Percentiles rank a stretch among this genome's conserved stretches.
Conservation (phyloP, 2,888 invertebrate species). For the Drosophila stalkeri region DNA sequence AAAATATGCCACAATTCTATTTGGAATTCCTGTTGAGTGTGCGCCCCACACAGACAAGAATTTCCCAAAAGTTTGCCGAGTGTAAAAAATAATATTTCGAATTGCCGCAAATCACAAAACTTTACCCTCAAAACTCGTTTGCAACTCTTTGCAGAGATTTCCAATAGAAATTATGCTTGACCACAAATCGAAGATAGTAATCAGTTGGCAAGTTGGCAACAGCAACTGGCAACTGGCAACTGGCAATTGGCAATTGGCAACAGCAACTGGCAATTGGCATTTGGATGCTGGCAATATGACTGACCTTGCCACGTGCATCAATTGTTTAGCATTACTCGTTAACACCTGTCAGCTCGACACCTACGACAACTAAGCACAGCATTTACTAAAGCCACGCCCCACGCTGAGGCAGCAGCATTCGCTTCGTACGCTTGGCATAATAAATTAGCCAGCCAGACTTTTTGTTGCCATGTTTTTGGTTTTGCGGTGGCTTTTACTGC, state of each 20-base stretch:
- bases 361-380: slow-evolving; percentile 28
- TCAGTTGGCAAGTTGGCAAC: slow-evolving; percentile 7
- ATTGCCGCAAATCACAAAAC: slow-evolving; percentile 34
- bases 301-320: slow-evolving; percentile 18
- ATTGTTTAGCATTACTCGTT: slow-evolving; percentile 44
- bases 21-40: slow-evolving; percentile 32
- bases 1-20: slow-evolving; percentile 49
- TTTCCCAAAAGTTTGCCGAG: slow-evolving; percentile 4
- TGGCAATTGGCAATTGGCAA: slow-evolving; percentile 3
- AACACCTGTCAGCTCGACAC: slow-evolving; percentile 49
- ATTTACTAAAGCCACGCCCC: slow-evolving; percentile 15
- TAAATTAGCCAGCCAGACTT: slow-evolving; percentile 61
- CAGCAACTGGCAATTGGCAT: not conserved
- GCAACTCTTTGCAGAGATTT: not conserved
- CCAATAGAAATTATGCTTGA: not conserved
- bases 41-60: not conserved
- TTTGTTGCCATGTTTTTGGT: slow-evolving; percentile 39
- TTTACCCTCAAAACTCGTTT: slow-evolving; percentile 12
- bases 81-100: slow-evolving; percentile 22
- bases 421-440: slow-evolving; percentile 66
- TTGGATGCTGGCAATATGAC: not conserved
- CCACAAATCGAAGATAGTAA: slow-evolving; percentile 16
- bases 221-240: slow-evolving; percentile 4
- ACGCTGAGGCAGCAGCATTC: slow-evolving; percentile 22
- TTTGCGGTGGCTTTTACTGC: slow-evolving; percentile 28